phyloP scores from a whole-genome alignment of 2,888 invertebrate genomes.

The Thecophora atra region DNA sequence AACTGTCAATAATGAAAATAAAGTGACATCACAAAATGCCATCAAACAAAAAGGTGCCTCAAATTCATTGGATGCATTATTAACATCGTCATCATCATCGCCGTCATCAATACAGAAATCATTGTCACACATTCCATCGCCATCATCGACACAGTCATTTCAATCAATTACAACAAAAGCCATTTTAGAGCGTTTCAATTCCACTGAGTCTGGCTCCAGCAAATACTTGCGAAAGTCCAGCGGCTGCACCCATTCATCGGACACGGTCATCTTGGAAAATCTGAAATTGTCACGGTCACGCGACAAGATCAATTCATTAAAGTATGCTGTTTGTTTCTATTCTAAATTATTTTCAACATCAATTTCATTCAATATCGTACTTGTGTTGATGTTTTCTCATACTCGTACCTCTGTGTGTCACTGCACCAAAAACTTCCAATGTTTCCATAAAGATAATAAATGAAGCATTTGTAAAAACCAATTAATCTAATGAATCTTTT shows the following conservation, averaged over 20 bases:
- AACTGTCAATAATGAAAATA: conserved; percentile 39
- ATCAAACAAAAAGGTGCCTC: conserved; percentile 24
- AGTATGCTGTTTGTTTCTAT: conserved; percentile 56
- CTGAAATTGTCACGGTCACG: conserved; percentile 57
- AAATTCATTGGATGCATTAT: conserved; percentile 39
- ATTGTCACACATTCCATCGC: conserved; percentile 44
- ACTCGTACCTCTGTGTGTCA: background rate
- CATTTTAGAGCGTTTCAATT: conserved; percentile 54
- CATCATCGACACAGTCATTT: conserved; percentile 45
- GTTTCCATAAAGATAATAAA: too few species aligned
- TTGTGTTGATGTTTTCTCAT: background rate
- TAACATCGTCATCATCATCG: background rate
- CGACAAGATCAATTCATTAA: conserved; percentile 62
- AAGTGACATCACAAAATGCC: background rate
- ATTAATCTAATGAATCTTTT: too few species aligned
- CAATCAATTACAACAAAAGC: conserved; percentile 54
- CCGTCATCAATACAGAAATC: background rate
- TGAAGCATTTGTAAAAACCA: too few species aligned
- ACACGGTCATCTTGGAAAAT: conserved; percentile 47
- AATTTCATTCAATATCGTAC: background rate
- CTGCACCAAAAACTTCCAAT: background rate
- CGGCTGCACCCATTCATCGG: conserved; percentile 46
- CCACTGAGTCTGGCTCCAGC: conserved; percentile 46
- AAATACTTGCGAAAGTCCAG: conserved; percentile 51
- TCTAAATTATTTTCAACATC: background rate